Percentiles rank a stretch among this genome's conserved stretches.
These are phyloP conservation scores for Limnephilus rhombicus DNA, from an alignment of 2,888 invertebrate genomes.

Conservation along the genomic window DNA sequence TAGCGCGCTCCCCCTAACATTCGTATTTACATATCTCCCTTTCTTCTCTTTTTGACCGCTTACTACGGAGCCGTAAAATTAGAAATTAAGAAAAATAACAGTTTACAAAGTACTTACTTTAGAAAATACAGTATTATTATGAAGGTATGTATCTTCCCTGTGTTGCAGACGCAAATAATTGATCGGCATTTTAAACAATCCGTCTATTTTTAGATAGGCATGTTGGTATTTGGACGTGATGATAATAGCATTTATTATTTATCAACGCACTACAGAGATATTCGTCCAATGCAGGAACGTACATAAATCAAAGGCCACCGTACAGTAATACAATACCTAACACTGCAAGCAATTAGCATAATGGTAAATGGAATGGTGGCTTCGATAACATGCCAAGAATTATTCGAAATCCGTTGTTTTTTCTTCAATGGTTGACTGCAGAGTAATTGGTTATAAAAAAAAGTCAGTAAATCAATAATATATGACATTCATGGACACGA, in stretches of 20 bases:
- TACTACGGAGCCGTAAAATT: too few relatives aligned
- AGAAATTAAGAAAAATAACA: too few relatives aligned
- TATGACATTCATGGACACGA: background rate
- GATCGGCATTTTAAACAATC: background rate
- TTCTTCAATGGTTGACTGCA: background rate
- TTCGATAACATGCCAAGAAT: background rate
- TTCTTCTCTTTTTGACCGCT: too few relatives aligned
- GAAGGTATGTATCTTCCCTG: background rate
- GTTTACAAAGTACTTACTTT: background rate
- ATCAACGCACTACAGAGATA: background rate
- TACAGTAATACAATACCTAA: background rate
- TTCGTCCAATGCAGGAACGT: conserved; percentile 30
- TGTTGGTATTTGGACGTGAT: conserved; percentile 1
- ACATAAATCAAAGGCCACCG: background rate
- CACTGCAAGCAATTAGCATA: background rate
- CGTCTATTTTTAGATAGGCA: background rate
- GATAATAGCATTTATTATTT: background rate
- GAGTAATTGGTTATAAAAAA: background rate
- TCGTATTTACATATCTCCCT: too few relatives aligned
- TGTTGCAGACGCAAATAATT: background rate
- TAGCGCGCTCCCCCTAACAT: too few relatives aligned
- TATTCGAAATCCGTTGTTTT: background rate
- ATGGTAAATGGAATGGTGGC: background rate
- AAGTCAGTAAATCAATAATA: background rate
- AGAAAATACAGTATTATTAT: background rate